Evolutionary conservation across 2,113 vertebrate genomes (phyloP).

Genomic region (Antechinus stuartii): DNA sequence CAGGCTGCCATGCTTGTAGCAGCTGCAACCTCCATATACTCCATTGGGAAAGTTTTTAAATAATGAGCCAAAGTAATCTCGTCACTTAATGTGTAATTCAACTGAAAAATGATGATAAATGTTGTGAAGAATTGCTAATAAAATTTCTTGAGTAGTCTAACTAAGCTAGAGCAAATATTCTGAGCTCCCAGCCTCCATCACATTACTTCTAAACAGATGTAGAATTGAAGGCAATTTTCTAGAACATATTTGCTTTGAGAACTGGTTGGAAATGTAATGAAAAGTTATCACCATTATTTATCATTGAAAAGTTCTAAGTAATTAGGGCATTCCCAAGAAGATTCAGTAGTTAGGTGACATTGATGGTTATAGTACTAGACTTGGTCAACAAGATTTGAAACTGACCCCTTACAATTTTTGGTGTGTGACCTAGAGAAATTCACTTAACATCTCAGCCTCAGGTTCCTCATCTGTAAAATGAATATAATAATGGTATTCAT

Average conservation of each 20-base stretch:
- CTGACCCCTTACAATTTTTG: not conserved
- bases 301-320: not conserved
- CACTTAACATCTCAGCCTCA: not conserved
- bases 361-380: not conserved
- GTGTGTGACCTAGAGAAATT: not conserved
- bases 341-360: not conserved
- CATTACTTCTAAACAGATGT: not conserved
- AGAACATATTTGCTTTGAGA: not conserved
- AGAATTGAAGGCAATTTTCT: not conserved
- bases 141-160: not conserved
- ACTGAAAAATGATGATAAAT: not conserved
- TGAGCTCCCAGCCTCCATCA: not conserved
- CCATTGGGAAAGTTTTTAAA: not conserved
- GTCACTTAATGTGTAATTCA: not conserved
- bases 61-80: not conserved
- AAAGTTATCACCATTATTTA: not conserved
- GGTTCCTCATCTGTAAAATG: not conserved
- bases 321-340: not conserved
- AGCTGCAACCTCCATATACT: not conserved
- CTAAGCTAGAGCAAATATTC: not conserved
- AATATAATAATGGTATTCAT: not conserved
- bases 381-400: not conserved
- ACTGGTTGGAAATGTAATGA: not conserved
- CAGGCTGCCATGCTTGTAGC: not conserved
- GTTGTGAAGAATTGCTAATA: not conserved